These are phyloP conservation scores for Aix galericulata DNA, from an alignment of 2,113 vertebrate species.

Conservation along the genomic window DNA sequence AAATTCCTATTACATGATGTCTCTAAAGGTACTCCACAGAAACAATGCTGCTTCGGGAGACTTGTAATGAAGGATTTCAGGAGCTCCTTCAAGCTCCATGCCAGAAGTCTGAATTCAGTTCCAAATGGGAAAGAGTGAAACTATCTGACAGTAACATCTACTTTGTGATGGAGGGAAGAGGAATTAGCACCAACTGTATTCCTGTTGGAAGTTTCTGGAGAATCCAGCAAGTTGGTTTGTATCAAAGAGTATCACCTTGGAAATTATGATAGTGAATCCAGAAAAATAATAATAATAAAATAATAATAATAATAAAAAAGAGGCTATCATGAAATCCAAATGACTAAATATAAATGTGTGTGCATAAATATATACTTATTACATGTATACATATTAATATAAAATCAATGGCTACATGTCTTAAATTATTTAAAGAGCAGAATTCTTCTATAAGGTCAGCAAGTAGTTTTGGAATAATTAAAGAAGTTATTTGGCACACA, in stretches of 20 bases:
- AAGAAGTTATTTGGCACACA: background rate
- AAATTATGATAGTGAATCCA: background rate
- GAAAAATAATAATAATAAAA: background rate
- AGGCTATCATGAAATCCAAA: background rate
- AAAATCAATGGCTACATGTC: background rate
- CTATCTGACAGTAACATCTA: background rate
- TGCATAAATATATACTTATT: no score
- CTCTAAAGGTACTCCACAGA: background rate
- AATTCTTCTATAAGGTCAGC: background rate
- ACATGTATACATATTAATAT: no score
- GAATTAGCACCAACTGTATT: background rate
- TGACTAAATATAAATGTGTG: no score
- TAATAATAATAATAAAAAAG: no score
- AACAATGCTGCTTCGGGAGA: background rate
- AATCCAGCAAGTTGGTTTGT: background rate
- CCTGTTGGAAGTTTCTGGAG: background rate
- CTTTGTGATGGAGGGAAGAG: background rate
- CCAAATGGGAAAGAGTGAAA: background rate
- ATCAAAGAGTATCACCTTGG: background rate
- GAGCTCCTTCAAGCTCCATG: background rate
- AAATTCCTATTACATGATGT: background rate
- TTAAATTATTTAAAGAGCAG: background rate
- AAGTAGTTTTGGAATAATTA: background rate
- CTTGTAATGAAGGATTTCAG: background rate
- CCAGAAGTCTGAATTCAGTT: background rate